Evolutionary conservation across 2,888 invertebrate species (phyloP).

Genomic region (Acanthosepion pharaonis): DNA sequence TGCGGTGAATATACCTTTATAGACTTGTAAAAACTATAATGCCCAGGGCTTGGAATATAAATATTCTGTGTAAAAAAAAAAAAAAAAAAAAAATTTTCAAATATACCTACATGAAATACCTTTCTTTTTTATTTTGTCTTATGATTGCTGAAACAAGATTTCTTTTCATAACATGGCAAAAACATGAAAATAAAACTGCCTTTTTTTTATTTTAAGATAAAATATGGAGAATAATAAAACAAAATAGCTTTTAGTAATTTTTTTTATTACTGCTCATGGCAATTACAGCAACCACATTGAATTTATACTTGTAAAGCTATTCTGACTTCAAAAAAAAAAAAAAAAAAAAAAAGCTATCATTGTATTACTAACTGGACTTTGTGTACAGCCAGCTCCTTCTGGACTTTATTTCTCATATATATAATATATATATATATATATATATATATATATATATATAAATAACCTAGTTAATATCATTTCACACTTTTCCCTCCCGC

Average conservation of each 20-base stretch:
- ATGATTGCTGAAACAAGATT: neutral
- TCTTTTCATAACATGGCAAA: neutral
- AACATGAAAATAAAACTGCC: neutral
- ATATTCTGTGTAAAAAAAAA: neutral
- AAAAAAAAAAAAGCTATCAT: too few relatives aligned
- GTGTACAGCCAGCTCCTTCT: neutral
- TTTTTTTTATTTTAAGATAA: slow-evolving; percentile 1
- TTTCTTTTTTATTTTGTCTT: neutral
- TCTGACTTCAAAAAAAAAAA: neutral
- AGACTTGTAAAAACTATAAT: neutral
- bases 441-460: neutral
- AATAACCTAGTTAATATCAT: too few relatives aligned
- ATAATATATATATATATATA: neutral
- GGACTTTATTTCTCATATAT: neutral
- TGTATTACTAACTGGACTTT: neutral
- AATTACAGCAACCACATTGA: neutral
- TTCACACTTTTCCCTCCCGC: neutral
- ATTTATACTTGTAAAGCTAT: neutral
- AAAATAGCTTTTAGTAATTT: neutral
- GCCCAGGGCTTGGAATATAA: neutral
- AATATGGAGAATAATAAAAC: neutral
- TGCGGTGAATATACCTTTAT: neutral
- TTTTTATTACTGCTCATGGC: neutral
- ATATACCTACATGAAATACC: neutral
- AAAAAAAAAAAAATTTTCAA: neutral